Evolutionary conservation across 2,888 invertebrate genomes (phyloP), one percentile per base, ranked within the genome.

Genomic region (Lordiphosa andalusiaca): DNA sequence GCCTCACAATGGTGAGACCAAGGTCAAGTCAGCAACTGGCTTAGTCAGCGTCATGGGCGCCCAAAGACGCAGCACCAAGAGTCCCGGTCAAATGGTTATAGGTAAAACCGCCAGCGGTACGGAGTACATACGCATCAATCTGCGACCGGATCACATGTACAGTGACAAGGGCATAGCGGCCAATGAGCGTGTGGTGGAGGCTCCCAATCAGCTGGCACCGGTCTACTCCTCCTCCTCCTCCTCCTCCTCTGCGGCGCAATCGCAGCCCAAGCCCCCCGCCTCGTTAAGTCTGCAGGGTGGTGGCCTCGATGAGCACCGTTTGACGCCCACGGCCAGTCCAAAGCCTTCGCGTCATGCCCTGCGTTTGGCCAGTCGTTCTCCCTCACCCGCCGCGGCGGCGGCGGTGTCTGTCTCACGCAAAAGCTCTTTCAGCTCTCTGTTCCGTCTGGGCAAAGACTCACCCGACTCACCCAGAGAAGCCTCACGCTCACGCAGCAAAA

Each of bases 401-500:
- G 92, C 92, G 0, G 90, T 90, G 0, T 91, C 92, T 0, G 91
- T 92, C 0, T 95, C 95, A 0, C 91, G 95, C 37, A 95, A 95
- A 87, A 95, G 94, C 75, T 95, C 95, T 33, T 95, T 95, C 85
- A 93, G 94, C 57, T 95, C 95, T 3, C 89, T 96, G 40, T 96
- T 96, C 33, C 87, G 87, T 0, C 67, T 87, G 49, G 86, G 94
- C 67, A 93, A 93, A 72, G 94, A 90, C 39, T 89, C 90, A 0
- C 90, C 89, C 1, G 90, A 90, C 38, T 89, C 89, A 2, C 89
- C 89, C 0, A 85, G 89, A 2, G 90, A 90, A 44, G 74, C 87
- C 25, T 85, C 87, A 37, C 90, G 93, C 1, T 88, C 90, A 21
- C 90, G 93, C 25, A 92, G 93, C 51, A 91, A 94, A 51, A 94